Evolutionary conservation across 2,888 invertebrate genomes (phyloP), one percentile per base, ranked within the genome.

Genomic region (Megaustenia siamemsis): DNA sequence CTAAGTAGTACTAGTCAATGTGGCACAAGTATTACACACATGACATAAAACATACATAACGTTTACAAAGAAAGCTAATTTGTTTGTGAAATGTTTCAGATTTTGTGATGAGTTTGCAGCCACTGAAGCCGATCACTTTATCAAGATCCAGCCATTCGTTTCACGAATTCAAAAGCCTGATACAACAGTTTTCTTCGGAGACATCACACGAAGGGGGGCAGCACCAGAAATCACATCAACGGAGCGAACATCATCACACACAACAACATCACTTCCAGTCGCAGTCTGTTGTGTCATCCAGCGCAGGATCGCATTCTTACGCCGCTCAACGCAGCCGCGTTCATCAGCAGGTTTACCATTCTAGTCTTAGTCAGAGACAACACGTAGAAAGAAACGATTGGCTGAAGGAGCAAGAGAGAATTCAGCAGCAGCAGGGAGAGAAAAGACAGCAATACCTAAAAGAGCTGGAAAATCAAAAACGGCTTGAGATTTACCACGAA

Each of bases 241-340:
- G 66, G 24, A 49, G 28, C 5, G 66, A 79, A 32, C 68, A 69
- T 21, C 68, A 71, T 32, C 15, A 40, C 0, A 53, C 49, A 1
- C 77, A 83, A 40, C 56, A 69, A 32, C 77, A 82, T 5, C 82
- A 73, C 43, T 53, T n/a, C 38, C 6, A 60, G 24, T 32, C 43
- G 5, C 73, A 43, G 15, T 43, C 60, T 15, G n/a, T 43, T 2
- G 12, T 53, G 2, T 60, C 63, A 5, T 12, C 43, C 1, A n/a
- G n/a, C 35, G 49, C 76, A 45, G 78, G 60, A 10, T 83, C 83
- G 3, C 68, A 76, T 68, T 83, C 83, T 28, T 83, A 66, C 21
- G 56, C 71, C 56, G 21, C 77, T 6, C 35, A 77, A n/a, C 77
- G 24, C 35, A 38, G 40, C 5, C 63, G 43, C 6, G 10, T 43